Percentiles rank a stretch among this genome's conserved stretches.
Conservation (phyloP, 2,888 invertebrate genomes). For the Tubulanus polymorphus region DNA sequence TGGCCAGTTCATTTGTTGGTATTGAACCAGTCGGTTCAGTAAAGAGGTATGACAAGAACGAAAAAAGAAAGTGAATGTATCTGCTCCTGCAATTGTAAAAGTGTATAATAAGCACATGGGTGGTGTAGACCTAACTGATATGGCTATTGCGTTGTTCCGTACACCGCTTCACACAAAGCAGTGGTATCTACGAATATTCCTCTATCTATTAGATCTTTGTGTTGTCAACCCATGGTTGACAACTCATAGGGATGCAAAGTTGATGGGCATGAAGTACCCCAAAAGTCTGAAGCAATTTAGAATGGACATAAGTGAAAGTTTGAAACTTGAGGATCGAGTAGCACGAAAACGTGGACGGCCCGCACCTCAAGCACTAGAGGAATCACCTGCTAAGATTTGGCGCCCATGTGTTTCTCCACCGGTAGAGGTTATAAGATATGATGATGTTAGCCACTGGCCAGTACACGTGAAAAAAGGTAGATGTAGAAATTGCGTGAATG, state of each 20-base stretch:
- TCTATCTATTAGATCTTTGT: neutral
- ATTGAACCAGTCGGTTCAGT: neutral
- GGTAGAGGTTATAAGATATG: neutral
- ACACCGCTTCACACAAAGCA: neutral
- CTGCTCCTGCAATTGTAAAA: neutral
- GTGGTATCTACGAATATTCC: conserved; percentile 1
- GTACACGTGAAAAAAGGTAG: neutral
- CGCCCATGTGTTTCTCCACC: neutral
- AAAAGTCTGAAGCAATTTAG: neutral
- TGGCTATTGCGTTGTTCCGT: neutral
- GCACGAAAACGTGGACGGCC: conserved; percentile 1
- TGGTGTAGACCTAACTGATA: conserved; percentile 1
- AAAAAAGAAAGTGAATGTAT: neutral
- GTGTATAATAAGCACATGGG: conserved; percentile 1
- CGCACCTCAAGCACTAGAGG: neutral
- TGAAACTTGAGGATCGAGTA: neutral
- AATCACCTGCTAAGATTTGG: neutral
- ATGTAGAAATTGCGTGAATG: too few relatives aligned
- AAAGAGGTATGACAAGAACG: neutral
- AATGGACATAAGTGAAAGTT: neutral
- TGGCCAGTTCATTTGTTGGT: conserved; percentile 1
- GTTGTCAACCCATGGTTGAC: neutral
- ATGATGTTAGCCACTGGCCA: neutral
- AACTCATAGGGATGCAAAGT: neutral
- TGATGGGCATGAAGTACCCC: neutral